Percentiles rank a stretch among this genome's conserved stretches.
Evolutionary conservation across 2,888 invertebrate genomes (phyloP).

Genomic region (Oxycera nigricornis): DNA sequence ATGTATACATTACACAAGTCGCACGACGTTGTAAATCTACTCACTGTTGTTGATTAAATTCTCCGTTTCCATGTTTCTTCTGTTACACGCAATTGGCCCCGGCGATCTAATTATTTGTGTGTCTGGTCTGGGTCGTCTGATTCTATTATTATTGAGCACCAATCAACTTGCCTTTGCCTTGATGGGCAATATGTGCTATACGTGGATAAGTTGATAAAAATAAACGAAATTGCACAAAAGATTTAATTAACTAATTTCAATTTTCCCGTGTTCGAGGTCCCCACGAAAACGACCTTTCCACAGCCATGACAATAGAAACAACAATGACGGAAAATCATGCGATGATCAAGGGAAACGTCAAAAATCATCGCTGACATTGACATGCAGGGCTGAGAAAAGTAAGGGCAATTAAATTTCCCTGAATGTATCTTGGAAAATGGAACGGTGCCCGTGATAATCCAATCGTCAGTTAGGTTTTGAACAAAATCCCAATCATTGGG

Average conservation of each 20-base stretch:
- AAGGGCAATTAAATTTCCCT: background rate
- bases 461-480: too few species aligned
- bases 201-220: conserved; percentile 8
- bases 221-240: background rate
- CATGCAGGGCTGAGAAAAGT: conserved; percentile 3
- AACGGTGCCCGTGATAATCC: too few species aligned
- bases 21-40: background rate
- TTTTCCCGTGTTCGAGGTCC: background rate
- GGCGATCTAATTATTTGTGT: background rate
- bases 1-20: background rate
- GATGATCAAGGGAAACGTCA: conserved; percentile 22
- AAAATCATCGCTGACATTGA: background rate
- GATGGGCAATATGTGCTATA: too few species aligned
- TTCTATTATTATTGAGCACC: background rate
- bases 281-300: background rate
- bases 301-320: conserved; percentile 19
- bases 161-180: background rate
- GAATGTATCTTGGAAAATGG: too few species aligned
- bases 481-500: too few species aligned
- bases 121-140: background rate
- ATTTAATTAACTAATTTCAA: conserved; percentile 24
- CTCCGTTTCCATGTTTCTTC: conserved; percentile 33
- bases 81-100: background rate
- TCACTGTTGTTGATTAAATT: conserved; percentile 38
- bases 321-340: conserved; percentile 21